Evolutionary conservation across 2,113 vertebrate genomes (phyloP), one percentile per base, ranked within the genome.

Genomic region (Macquaria ambigua): DNA sequence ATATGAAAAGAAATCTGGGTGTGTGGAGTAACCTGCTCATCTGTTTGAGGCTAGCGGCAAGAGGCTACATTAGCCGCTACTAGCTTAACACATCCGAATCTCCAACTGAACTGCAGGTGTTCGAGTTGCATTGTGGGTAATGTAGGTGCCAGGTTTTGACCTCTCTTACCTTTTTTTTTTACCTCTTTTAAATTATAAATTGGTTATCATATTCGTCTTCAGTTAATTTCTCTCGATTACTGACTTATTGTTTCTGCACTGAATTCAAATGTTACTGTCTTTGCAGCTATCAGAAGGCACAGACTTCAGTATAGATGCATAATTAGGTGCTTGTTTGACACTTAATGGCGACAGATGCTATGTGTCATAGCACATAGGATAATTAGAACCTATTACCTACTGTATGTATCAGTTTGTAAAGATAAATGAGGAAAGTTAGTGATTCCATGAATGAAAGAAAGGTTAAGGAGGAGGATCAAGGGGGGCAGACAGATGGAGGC

Each of bases 401-500:
- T 64, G 37, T 48, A 66, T 70, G 72, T 34, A 61, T 64, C 64
- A n/a, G 58, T 82, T 66, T 82, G 50, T 77, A 63, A 81, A 34
- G 11, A 68, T 68, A 77, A 72, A 64, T 66, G 37, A 62, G 63
- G 41, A 74, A 53, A 71, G 69, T 74, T 64, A 61, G 58, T 34
- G 5, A 28, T 53, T 84, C 43, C 20, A 12, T 69, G 14, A 80
- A 63, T 62, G 41, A 67, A 62, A 82, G 62, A 48, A 43, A 81
- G 61, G 81, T 79, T 63, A 85, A 73, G 67, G 66, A 69, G 66
- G 56, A 81, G 66, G 74, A 84, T 72, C 46, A 76, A 69, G 56
- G n/a, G n/a, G 75, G 37, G 23, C 20, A 85, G 83, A 89, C 94
- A 95, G 94, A 95, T 95, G 94, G 93, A 93, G 77, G 61, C 43